Conservation (phyloP, 2,888 invertebrate species). For the Acanthosepion pharaonis region DNA sequence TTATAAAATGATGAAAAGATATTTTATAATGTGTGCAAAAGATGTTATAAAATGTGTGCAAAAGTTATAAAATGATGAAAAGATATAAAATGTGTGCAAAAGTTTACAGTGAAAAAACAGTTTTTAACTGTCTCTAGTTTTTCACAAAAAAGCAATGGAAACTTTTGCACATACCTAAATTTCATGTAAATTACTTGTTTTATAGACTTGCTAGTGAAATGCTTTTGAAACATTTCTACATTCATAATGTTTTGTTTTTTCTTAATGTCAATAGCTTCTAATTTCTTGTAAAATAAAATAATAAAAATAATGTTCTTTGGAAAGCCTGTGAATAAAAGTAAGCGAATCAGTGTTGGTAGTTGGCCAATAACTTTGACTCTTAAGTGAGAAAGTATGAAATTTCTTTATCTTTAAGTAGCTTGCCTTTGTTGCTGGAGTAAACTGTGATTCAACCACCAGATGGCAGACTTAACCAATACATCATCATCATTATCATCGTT, state of each 20-base stretch:
- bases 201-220: too few species aligned
- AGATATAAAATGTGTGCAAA: too few species aligned
- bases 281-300: not conserved
- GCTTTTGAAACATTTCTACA: not conserved
- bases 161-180: too few species aligned
- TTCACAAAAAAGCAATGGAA: too few species aligned
- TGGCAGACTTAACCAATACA: not conserved
- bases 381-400: not conserved
- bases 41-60: too few species aligned
- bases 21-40: too few species aligned
- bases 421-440: not conserved
- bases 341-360: not conserved
- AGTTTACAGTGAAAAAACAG: too few species aligned
- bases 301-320: not conserved
- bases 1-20: too few species aligned
- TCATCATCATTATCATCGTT: not conserved
- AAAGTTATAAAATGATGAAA: too few species aligned
- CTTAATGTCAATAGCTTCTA: not conserved
- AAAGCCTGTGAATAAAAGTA: not conserved
- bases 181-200: too few species aligned
- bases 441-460: not conserved
- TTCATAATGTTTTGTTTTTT: not conserved
- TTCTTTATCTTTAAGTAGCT: constrained; percentile 13
- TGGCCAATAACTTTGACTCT: not conserved
- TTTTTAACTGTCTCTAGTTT: too few species aligned